phyloP scores from a whole-genome alignment of 2,888 invertebrate genomes.

The Augochlorella aurata region DNA sequence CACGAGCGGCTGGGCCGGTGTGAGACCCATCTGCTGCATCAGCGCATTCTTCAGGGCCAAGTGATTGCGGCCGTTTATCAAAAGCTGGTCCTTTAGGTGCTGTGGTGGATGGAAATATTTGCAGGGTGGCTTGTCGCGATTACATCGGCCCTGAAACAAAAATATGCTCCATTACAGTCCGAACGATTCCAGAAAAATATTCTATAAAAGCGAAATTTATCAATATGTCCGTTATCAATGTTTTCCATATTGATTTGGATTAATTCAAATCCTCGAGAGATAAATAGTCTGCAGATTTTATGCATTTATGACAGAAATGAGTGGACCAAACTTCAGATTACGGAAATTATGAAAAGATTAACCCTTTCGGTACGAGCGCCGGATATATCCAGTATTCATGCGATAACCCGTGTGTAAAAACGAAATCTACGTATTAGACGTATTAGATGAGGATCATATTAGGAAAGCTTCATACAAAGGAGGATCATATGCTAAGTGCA shows the following conservation, averaged over 20 bases:
- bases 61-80: slow-evolving; percentile 99
- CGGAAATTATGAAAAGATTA: too few relatives aligned
- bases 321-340: too few relatives aligned
- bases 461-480: too few relatives aligned
- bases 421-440: too few relatives aligned
- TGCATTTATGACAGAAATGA: too few relatives aligned
- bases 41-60: slow-evolving; percentile 99
- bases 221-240: neutral
- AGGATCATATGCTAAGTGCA: too few relatives aligned
- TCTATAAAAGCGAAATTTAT: neutral
- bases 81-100: slow-evolving; percentile 99
- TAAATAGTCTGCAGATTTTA: too few relatives aligned
- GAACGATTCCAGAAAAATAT: neutral
- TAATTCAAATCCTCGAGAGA: neutral
- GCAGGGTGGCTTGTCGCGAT: slow-evolving; percentile 99
- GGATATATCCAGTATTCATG: too few relatives aligned
- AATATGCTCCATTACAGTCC: slow-evolving; percentile 28
- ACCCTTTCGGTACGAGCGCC: too few relatives aligned
- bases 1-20: slow-evolving; percentile 94
- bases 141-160: slow-evolving; percentile 97
- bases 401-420: too few relatives aligned
- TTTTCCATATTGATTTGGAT: neutral
- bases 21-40: slow-evolving; percentile 97
- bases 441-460: too few relatives aligned
- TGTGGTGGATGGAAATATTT: slow-evolving; percentile 99